phyloP scores from a whole-genome alignment of 2,888 invertebrate genomes.

The Trilocha varians region DNA sequence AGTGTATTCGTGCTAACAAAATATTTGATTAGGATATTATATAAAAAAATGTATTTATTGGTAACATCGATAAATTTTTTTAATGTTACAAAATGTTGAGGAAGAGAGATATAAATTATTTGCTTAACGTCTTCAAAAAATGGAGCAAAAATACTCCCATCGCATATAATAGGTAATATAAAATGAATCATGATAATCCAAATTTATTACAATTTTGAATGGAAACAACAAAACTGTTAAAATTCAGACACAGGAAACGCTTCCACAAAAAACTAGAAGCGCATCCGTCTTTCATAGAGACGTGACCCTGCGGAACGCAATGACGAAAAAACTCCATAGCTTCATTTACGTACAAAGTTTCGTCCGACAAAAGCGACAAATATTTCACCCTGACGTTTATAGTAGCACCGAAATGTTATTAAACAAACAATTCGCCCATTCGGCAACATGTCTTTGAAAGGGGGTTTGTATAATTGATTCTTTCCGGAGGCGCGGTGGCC shows the following conservation, averaged over 20 bases:
- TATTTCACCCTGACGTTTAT: constrained; percentile 63
- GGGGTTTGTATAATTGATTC: constrained; percentile 67
- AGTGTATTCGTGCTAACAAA: too few species aligned
- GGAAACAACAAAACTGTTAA: constrained; percentile 49
- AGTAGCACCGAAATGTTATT: constrained; percentile 63
- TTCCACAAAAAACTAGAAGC: constrained; percentile 49
- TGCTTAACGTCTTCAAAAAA: too few species aligned
- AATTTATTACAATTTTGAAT: constrained; percentile 45
- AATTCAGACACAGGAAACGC: constrained; percentile 50
- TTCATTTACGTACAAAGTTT: constrained; percentile 54
- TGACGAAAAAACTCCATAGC: constrained; percentile 48
- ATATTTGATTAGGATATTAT: too few species aligned
- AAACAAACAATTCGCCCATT: constrained; percentile 73
- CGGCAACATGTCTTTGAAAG: constrained; percentile 54
- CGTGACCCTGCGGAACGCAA: constrained; percentile 43
- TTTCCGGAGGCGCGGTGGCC: constrained; percentile 63
- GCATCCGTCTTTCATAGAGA: constrained; percentile 57
- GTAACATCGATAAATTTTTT: too few species aligned
- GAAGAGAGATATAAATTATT: too few species aligned
- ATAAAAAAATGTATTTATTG: too few species aligned
- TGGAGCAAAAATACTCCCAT: too few species aligned
- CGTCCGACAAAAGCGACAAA: constrained; percentile 49
- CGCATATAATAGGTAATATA: too few species aligned
- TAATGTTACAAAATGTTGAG: too few species aligned
- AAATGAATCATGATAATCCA: constrained; percentile 24